Conservation (phyloP, 53 echinoderm and acorn worm genomes). For the Pentamera pediparva region DNA sequence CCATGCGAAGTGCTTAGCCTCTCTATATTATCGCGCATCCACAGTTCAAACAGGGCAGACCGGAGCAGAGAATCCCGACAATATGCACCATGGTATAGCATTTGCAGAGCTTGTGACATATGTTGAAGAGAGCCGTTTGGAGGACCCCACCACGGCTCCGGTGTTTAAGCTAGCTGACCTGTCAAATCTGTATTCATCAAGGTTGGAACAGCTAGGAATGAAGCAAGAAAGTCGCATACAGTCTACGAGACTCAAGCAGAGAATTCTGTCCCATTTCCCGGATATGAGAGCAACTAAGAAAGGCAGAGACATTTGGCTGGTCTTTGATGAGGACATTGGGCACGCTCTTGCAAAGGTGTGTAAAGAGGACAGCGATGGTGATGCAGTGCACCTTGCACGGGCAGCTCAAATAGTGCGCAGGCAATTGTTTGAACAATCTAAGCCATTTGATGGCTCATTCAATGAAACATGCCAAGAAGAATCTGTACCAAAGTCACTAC, state of each 20-base stretch:
- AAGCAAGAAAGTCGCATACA: neutral
- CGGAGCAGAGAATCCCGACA: too few relatives aligned
- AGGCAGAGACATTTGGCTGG: constrained; percentile 15
- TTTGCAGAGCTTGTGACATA: constrained; percentile 37
- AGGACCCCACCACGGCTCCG: neutral
- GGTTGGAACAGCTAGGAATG: constrained; percentile 36
- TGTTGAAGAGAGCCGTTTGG: constrained; percentile 19
- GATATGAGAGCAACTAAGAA: constrained; percentile 19
- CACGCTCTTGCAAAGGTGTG: constrained; percentile 2
- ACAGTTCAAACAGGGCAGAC: neutral
- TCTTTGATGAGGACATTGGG: constrained; percentile 39
- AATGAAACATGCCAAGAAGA: constrained; percentile 28
- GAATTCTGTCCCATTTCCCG: constrained; percentile 22
- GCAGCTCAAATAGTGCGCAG: constrained; percentile 24
- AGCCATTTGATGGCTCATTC: constrained; percentile 30
- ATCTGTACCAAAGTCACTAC: constrained; percentile 23
- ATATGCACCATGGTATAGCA: constrained; percentile 21
- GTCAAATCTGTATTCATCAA: constrained; percentile 5
- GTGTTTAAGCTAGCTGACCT: constrained; percentile 44
- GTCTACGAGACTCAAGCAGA: constrained; percentile 21
- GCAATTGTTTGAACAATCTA: constrained; percentile 28
- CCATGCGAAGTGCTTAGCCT: neutral
- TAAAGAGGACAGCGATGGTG: constrained; percentile 26
- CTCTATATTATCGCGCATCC: neutral
- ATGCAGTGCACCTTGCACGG: constrained; percentile 9